Evolutionary conservation across 2,113 vertebrate species (phyloP), one percentile per base, ranked within the genome.

Genomic region (Ictalurus furcatus): DNA sequence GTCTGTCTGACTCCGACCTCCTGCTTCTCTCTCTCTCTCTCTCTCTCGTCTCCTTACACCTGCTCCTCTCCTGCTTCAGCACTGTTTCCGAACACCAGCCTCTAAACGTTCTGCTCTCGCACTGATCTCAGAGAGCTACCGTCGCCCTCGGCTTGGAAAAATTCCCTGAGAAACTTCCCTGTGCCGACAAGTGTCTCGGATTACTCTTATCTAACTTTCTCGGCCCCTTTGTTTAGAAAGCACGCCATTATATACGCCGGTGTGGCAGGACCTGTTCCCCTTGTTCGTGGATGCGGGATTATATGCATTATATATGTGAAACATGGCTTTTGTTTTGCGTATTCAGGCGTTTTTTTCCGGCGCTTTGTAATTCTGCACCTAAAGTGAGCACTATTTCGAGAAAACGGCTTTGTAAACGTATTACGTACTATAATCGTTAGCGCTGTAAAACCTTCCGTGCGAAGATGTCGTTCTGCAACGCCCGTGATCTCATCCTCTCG

Each of bases 261-360:
- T 83, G 87, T 92, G 56, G 90, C 52, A 90, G 81, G 90, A 92
- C 91, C 90, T 90, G 91, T 92, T 92, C 82, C 71, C 88, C 90
- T 90, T 83, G 88, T 91, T 92, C 28, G 40, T 74, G 71, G 86
- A 91, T 84, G 73, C 19, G 17, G 71, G 85, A 88, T 88, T 86
- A 87, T 63, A 76, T 16, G 3, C 52, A 73, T 76, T 79, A 85
- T 80, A 69, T 37, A 84, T 61, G 37, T 61, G 63, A 71, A 78
- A 19, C 52, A 13, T 2, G n/a, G 73, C 21, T 74, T 83, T 59
- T 86, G 58, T 79, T 79, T 44, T 69, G 61, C 9, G 37, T 80
- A 63, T 61, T 30, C 65, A 30, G 58, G 16, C 9, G 44, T 48
- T 48, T 37, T 48, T n/a, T 56, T 52, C 8, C 34, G 40, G 1